Evolutionary conservation across 1,140 invertebrate species (phyloP).

Genomic region (Scaptomyza hsui): DNA sequence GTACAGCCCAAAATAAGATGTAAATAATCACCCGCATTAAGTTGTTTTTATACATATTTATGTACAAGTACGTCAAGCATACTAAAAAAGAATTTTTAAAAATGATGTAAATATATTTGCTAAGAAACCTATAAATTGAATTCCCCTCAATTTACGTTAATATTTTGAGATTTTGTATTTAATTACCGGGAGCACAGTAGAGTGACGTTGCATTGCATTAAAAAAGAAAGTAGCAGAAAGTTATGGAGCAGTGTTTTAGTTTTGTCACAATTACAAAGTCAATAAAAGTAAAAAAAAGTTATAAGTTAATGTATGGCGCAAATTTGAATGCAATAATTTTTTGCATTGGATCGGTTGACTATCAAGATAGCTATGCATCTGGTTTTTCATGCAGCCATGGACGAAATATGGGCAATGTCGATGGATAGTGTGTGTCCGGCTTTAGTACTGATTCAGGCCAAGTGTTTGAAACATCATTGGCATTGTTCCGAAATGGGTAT

Average conservation of each 20-base stretch:
- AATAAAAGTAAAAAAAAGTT: constrained; percentile 62
- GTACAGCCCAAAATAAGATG: constrained; percentile 41
- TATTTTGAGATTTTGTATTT: background rate
- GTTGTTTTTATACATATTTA: constrained; percentile 48
- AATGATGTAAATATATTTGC: background rate
- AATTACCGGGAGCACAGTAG: background rate
- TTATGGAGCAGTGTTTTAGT: constrained; percentile 21
- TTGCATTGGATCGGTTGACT: constrained; percentile 8
- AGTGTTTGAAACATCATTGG: constrained; percentile 86
- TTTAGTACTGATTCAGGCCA: constrained; percentile 87
- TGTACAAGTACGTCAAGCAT: constrained; percentile 25
- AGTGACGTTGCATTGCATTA: background rate
- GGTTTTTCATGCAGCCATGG: constrained; percentile 90
- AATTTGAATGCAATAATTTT: constrained; percentile 52
- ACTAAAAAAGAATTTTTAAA: background rate
- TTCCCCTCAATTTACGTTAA: too few relatives aligned
- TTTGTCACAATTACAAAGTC: constrained; percentile 35
- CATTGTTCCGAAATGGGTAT: constrained; percentile 91
- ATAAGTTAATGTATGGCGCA: constrained; percentile 74
- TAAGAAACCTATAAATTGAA: background rate
- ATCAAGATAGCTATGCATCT: constrained; percentile 51
- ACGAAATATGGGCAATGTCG: constrained; percentile 95
- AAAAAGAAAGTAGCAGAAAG: background rate
- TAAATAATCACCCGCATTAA: constrained; percentile 44
- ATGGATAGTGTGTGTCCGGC: constrained; percentile 93